Evolutionary conservation across 2,888 invertebrate species (phyloP).

Genomic region (Mythimna pallens): DNA sequence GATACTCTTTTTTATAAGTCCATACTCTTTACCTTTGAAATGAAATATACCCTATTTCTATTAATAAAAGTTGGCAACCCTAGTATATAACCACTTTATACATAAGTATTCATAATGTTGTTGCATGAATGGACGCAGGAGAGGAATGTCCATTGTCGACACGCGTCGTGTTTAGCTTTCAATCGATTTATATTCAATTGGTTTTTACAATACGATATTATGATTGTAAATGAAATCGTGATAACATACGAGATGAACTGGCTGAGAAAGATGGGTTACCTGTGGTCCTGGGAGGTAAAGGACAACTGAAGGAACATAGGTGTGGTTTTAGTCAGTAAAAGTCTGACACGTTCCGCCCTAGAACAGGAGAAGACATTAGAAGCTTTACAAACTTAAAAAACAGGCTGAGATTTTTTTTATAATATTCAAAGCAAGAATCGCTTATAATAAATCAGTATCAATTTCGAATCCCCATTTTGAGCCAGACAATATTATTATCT

Average conservation of each 20-base stretch:
- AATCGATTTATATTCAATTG: conserved; percentile 49
- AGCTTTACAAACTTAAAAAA: too few species aligned
- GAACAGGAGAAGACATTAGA: too few species aligned
- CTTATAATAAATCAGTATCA: neutral
- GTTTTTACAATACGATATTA: conserved; percentile 29
- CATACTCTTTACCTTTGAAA: too few species aligned
- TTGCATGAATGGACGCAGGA: conserved; percentile 74
- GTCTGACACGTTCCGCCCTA: too few species aligned
- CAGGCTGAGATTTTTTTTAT: neutral
- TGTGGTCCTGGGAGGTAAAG: too few species aligned
- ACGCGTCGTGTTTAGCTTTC: conserved; percentile 47
- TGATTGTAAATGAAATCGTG: conserved; percentile 37
- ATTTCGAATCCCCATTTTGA: neutral
- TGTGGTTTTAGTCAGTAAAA: too few species aligned
- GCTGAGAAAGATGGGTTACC: neutral
- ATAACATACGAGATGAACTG: neutral
- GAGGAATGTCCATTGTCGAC: conserved; percentile 58
- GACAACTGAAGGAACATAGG: too few species aligned
- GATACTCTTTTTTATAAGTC: too few species aligned
- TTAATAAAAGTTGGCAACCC: too few species aligned
- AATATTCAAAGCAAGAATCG: neutral
- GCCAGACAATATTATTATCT: conserved; percentile 8
- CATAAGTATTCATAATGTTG: conserved; percentile 70
- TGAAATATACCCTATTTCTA: too few species aligned
- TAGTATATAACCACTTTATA: conserved; percentile 61